Evolutionary conservation across 1,140 invertebrate genomes (phyloP).

Genomic region (Sweltsa coloradensis): DNA sequence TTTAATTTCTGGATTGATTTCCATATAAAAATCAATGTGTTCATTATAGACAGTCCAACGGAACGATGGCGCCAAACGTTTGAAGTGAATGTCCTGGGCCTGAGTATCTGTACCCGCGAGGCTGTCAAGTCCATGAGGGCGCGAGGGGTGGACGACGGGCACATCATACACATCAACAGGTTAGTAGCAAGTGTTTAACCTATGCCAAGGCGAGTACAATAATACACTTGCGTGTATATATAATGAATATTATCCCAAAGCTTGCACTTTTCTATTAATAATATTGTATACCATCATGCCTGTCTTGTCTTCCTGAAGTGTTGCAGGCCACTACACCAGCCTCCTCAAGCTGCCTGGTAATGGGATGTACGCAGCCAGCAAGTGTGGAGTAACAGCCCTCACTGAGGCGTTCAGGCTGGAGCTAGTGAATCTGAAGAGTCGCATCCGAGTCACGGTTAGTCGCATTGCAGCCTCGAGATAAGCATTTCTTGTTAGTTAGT

Average conservation of each 20-base stretch:
- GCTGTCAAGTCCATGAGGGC: slow-evolving; percentile 43
- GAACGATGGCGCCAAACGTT: slow-evolving; percentile 15
- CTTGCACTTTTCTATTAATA: too few species aligned
- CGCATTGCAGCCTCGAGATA: too few species aligned
- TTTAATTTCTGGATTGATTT: too few species aligned
- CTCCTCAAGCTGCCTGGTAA: slow-evolving; percentile 2
- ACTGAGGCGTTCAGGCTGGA: slow-evolving; percentile 49
- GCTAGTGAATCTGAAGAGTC: slow-evolving; percentile 37
- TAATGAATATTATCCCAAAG: too few species aligned
- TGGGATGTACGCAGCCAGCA: slow-evolving; percentile 48
- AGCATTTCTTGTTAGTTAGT: too few species aligned
- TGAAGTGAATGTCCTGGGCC: slow-evolving; percentile 40
- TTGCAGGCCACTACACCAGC: slow-evolving; percentile 2
- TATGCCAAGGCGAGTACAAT: too few species aligned
- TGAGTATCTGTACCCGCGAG: slow-evolving; percentile 39
- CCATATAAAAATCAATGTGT: too few species aligned
- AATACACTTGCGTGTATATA: too few species aligned
- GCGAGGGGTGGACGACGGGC: slow-evolving; percentile 43
- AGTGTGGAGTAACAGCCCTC: slow-evolving; percentile 54
- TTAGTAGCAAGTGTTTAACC: too few species aligned
- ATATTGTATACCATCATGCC: too few species aligned
- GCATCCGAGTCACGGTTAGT: slow-evolving; percentile 53
- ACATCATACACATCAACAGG: slow-evolving; percentile 53
- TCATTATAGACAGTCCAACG: background rate
- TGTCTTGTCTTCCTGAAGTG: slow-evolving; percentile 10